phyloP scores from a whole-genome alignment of 2,113 vertebrate species.

The Larimichthys crocea region DNA sequence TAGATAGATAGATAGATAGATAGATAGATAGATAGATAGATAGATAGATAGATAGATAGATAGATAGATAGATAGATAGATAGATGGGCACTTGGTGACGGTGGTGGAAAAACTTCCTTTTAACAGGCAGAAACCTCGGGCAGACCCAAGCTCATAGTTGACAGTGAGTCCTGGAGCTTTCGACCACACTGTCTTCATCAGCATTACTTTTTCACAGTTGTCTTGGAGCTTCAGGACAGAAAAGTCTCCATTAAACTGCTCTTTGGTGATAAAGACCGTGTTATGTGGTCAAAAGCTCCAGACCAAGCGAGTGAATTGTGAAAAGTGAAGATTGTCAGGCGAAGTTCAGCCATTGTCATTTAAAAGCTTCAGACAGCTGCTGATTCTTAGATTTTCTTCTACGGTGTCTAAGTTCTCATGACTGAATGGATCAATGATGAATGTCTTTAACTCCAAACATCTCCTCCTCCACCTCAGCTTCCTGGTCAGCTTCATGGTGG shows the following conservation, averaged over 20 bases:
- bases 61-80: no score
- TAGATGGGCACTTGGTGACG: no score
- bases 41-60: no score
- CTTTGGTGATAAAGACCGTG: background rate
- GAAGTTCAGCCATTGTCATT: background rate
- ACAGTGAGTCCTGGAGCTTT: no score
- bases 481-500: constrained; percentile 99
- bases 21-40: no score
- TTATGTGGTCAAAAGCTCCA: background rate
- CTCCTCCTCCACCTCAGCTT: constrained; percentile 84
- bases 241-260: background rate
- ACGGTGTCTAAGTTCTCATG: constrained; percentile 45
- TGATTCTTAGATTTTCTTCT: background rate
- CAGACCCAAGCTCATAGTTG: no score
- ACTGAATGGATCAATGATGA: background rate
- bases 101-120: no score
- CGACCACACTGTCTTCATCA: no score
- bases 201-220: no score
- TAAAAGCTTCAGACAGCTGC: background rate
- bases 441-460: background rate
- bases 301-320: background rate
- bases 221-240: no score
- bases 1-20: no score
- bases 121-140: no score
- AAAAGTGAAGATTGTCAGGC: background rate